phyloP scores from a whole-genome alignment of 2,113 vertebrate genomes.

The Peromyscus maniculatus region DNA sequence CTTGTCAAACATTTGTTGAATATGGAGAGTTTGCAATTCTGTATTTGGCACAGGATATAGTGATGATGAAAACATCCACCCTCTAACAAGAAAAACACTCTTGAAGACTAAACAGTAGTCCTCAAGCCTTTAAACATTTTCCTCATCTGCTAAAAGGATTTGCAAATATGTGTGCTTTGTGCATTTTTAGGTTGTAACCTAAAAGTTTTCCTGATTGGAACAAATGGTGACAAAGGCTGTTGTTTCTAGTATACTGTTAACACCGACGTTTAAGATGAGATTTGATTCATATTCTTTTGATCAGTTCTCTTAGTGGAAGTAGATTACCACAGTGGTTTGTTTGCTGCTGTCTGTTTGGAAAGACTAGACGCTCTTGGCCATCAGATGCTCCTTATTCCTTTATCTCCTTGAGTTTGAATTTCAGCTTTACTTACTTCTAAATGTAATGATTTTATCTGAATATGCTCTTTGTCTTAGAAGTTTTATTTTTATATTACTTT shows the following conservation, averaged over 20 bases:
- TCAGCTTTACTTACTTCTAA: background rate
- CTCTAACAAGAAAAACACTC: background rate
- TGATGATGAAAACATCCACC: background rate
- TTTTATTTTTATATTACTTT: slow-evolving; percentile 52
- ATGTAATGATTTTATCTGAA: slow-evolving; percentile 18
- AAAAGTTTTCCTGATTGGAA: background rate
- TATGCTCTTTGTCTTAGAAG: slow-evolving; percentile 36
- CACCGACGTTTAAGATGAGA: slow-evolving; percentile 46
- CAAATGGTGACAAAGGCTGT: background rate
- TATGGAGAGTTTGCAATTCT: slow-evolving; percentile 6
- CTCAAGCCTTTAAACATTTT: background rate
- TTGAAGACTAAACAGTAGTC: background rate
- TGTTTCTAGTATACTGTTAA: slow-evolving; percentile 17
- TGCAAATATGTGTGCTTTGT: background rate
- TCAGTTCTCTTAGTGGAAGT: slow-evolving; percentile 28
- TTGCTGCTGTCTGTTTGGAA: slow-evolving; percentile 29
- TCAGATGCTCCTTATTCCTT: background rate
- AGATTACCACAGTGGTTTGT: background rate
- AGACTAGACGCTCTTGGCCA: slow-evolving; percentile 25
- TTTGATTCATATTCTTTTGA: background rate
- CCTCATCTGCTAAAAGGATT: slow-evolving; percentile 37
- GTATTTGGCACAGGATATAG: background rate
- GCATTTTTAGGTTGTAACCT: slow-evolving; percentile 49
- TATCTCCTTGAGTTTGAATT: slow-evolving; percentile 35
- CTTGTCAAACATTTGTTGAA: slow-evolving; percentile 45